These are phyloP conservation scores for Lasioglossum villosulum DNA, from an alignment of 2,888 invertebrate species.

Conservation along the genomic window DNA sequence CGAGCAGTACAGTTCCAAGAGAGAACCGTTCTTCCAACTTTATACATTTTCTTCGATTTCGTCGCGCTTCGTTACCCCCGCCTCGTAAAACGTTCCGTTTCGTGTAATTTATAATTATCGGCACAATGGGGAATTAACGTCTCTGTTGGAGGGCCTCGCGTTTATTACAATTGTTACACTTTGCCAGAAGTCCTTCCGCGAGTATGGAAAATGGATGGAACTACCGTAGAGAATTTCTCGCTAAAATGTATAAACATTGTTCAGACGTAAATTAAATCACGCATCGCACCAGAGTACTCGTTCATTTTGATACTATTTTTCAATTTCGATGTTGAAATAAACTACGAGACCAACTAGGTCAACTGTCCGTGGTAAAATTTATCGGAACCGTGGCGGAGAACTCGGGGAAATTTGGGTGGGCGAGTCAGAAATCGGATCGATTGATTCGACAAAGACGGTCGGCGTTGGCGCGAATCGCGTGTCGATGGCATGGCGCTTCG, in stretches of 20 bases:
- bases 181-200: neutral
- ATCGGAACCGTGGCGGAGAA: neutral
- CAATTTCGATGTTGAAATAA: neutral
- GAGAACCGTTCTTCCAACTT: constrained; percentile 44
- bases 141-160: neutral
- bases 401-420: neutral
- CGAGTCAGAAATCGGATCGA: neutral
- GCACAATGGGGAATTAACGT: neutral
- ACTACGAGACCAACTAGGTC: neutral
- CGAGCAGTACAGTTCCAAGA: neutral
- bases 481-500: constrained; percentile 48
- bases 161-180: neutral
- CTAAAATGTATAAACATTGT: neutral
- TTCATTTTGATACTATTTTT: neutral
- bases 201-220: neutral
- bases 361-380: neutral
- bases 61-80: constrained; percentile 31
- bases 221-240: neutral
- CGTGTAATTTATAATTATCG: constrained; percentile 35
- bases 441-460: neutral
- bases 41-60: constrained; percentile 50
- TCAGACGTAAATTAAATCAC: neutral
- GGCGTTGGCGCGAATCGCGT: constrained; percentile 49
- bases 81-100: constrained; percentile 35
- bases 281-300: neutral